Base-by-base conservation (phyloP, 2,888 invertebrate species). In the Phragmatobia fuliginosa region DNA sequence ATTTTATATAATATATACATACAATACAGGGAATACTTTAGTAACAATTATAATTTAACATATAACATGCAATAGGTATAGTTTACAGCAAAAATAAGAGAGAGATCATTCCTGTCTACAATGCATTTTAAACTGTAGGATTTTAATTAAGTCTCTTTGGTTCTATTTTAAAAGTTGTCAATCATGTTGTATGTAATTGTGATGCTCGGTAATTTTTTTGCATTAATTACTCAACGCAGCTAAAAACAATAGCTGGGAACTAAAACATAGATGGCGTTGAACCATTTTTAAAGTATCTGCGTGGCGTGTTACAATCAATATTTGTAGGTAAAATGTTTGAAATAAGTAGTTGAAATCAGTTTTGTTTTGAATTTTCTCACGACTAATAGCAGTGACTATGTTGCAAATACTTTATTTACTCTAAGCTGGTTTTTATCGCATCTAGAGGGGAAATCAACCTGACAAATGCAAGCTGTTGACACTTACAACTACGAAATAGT, bases 281-380 rank as follows among this genome's bases (percentile, higher is more conserved):
- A 28, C 5, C 5, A 52, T 52, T 14, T 11, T 14, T 25, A 1
- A 16, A 56, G 28, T 56, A 1, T 56, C 18, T 4, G 2, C 21
- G 33, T 52, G 64, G 36, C 28, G 36, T 56, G 21, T 21, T 56
- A 18, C 25, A 16, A 52, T 38, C 21, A 56, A 65, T 18, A 36
- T 38, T 38, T 21, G 8, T n/a, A 21, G n/a, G 8, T 18, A 0
- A 49, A 16, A n/a, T n/a, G n/a, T n/a, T n/a, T n/a, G n/a, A n/a
- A n/a, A n/a, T n/a, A n/a, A 64, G 28, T 16, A 65, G 18, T 21
- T n/a, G 25, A n/a, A 62, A 31, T 18, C 28, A 33, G 32, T 4
- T 31, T 62, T 75, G 62, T 72, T 74, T 71, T 66, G 56, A 71
- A 76, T 72, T 67, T 70, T 62, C 68, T 67, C 72, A 74, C 67